Evolutionary conservation across 2,888 invertebrate genomes (phyloP).

Genomic region (Fissipunctia ypsillon): DNA sequence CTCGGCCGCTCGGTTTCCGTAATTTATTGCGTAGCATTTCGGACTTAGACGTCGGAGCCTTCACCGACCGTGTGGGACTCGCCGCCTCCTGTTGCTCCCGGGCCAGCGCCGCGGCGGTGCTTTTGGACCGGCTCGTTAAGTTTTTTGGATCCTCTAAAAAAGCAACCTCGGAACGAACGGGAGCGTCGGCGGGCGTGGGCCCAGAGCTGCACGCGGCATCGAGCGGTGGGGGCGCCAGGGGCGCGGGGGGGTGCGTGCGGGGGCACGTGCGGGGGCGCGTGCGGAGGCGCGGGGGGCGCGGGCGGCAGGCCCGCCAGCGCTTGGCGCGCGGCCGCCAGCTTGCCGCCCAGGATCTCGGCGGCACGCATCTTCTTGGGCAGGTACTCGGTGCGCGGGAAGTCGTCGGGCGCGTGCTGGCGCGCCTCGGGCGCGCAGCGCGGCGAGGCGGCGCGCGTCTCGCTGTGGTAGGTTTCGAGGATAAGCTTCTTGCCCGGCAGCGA

Average conservation of each 20-base stretch:
- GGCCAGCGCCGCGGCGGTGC: constrained; percentile 91
- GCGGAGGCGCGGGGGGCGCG: constrained; percentile 63
- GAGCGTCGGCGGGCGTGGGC: constrained; percentile 69
- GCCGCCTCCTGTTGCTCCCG: constrained; percentile 89
- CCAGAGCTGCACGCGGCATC: constrained; percentile 68
- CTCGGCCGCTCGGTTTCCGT: constrained; percentile 73
- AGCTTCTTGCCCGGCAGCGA: constrained; percentile 88
- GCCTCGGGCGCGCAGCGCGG: constrained; percentile 74
- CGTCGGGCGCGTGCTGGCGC: constrained; percentile 69
- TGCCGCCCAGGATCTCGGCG: constrained; percentile 87
- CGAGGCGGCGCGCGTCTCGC: constrained; percentile 80
- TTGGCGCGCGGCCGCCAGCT: constrained; percentile 79
- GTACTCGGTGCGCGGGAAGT: constrained; percentile 83
- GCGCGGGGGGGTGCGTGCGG: constrained; percentile 43
- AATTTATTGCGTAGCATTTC: constrained; percentile 71
- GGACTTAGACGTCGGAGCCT: constrained; percentile 88
- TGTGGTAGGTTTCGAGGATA: constrained; percentile 88
- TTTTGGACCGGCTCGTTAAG: constrained; percentile 90
- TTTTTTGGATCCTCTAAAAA: constrained; percentile 91
- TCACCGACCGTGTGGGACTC: constrained; percentile 89
- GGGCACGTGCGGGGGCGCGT: constrained; percentile 65
- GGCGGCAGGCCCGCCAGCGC: constrained; percentile 58
- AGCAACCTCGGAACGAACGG: constrained; percentile 82
- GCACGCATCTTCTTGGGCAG: constrained; percentile 90
- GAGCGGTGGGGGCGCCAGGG: constrained; percentile 63